Evolutionary conservation across 1,140 invertebrate species (phyloP).

Genomic region (Drosophila santomea): DNA sequence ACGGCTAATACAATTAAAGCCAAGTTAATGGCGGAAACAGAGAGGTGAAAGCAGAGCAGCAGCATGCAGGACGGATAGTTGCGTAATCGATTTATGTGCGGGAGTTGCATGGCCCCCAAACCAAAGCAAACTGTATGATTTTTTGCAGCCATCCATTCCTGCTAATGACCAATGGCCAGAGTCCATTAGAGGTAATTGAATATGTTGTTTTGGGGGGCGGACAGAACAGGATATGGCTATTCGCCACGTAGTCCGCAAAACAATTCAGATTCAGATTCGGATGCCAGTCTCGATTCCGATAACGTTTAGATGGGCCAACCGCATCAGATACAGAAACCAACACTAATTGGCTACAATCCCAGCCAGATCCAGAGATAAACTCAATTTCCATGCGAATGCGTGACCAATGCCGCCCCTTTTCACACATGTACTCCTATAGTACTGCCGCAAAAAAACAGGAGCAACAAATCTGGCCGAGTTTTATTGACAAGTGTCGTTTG

Average conservation of each 20-base stretch:
- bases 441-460: conserved; percentile 13
- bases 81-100: conserved; percentile 77
- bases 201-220: conserved; percentile 59
- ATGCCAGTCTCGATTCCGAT: conserved; percentile 39
- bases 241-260: conserved; percentile 23
- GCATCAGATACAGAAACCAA: conserved; percentile 29
- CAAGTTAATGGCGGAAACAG: conserved; percentile 60
- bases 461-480: conserved; percentile 43
- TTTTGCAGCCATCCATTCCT: conserved; percentile 8
- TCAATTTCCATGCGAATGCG: conserved; percentile 33
- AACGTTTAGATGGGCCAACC: conserved; percentile 44
- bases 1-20: conserved; percentile 79
- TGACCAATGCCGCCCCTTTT: conserved; percentile 11
- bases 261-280: conserved; percentile 27
- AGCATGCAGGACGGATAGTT: conserved; percentile 46
- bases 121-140: too few relatives aligned
- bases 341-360: conserved; percentile 61
- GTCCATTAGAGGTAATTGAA: conserved; percentile 81
- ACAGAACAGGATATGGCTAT: conserved; percentile 24
- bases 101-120: neutral
- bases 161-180: conserved; percentile 60
- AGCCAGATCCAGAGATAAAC: conserved; percentile 28
- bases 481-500: conserved; percentile 55
- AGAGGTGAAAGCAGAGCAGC: neutral
- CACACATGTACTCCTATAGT: neutral